A percentile compares a stretch with the other conserved stretches of the same genome.
phyloP scores from a whole-genome alignment of 2,888 invertebrate genomes.

The Hecatera dysodea region DNA sequence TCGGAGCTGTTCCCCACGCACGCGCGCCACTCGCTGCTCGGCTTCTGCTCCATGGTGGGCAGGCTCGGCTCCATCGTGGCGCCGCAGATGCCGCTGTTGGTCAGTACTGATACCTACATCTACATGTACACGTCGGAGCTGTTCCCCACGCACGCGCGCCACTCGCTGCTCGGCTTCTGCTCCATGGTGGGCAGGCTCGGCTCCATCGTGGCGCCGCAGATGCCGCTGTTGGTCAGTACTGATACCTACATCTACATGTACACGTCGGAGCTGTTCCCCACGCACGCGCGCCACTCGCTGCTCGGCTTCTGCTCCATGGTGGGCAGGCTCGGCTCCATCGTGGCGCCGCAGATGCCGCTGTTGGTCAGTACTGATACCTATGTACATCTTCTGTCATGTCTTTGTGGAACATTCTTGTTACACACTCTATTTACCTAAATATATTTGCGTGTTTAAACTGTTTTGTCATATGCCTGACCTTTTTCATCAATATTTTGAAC shows the following conservation, averaged over 20 bases:
- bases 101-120: slow-evolving; percentile 76
- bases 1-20: slow-evolving; percentile 94
- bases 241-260: slow-evolving; percentile 91
- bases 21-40: slow-evolving; percentile 92
- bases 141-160: slow-evolving; percentile 93
- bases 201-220: slow-evolving; percentile 94
- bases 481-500: neutral
- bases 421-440: neutral
- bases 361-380: slow-evolving; percentile 81
- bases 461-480: neutral
- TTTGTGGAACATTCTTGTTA: neutral
- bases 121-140: slow-evolving; percentile 94
- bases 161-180: slow-evolving; percentile 93
- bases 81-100: slow-evolving; percentile 93
- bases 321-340: slow-evolving; percentile 93
- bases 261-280: slow-evolving; percentile 94
- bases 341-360: slow-evolving; percentile 93
- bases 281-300: slow-evolving; percentile 92
- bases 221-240: slow-evolving; percentile 91
- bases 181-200: slow-evolving; percentile 94
- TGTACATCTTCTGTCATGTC: neutral
- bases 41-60: slow-evolving; percentile 94
- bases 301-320: slow-evolving; percentile 94
- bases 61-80: slow-evolving; percentile 94
- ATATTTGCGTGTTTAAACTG: neutral